Evolutionary conservation across 2,888 invertebrate species (phyloP).

Genomic region (Holacanthella duospinosa): DNA sequence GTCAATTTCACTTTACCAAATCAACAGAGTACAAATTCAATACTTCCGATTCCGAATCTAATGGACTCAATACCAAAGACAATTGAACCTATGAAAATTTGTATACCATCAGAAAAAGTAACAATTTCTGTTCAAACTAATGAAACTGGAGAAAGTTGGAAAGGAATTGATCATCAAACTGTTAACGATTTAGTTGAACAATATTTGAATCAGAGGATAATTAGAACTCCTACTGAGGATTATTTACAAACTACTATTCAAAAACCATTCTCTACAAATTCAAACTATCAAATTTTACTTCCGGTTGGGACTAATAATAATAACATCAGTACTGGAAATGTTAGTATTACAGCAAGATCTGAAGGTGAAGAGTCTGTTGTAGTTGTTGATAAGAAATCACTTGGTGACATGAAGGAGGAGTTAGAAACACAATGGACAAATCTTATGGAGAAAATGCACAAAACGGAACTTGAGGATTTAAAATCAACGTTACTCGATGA

Average conservation of each 20-base stretch:
- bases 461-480: background rate
- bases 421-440: background rate
- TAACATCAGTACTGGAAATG: background rate
- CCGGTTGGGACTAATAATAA: background rate
- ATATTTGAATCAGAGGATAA: background rate
- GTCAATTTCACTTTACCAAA: conserved; percentile 6
- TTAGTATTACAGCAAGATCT: background rate
- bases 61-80: background rate
- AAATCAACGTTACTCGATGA: background rate
- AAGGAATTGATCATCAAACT: background rate
- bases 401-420: background rate
- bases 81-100: background rate
- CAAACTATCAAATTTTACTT: background rate
- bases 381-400: background rate
- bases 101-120: background rate
- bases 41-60: background rate
- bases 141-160: background rate
- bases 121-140: background rate
- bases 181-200: background rate
- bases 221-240: background rate
- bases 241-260: background rate
- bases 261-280: too few species aligned
- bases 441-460: background rate
- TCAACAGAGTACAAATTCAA: background rate
- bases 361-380: background rate